These are phyloP conservation scores for Aphis gossypii DNA, from an alignment of 1,140 invertebrate genomes.

Conservation along the genomic window DNA sequence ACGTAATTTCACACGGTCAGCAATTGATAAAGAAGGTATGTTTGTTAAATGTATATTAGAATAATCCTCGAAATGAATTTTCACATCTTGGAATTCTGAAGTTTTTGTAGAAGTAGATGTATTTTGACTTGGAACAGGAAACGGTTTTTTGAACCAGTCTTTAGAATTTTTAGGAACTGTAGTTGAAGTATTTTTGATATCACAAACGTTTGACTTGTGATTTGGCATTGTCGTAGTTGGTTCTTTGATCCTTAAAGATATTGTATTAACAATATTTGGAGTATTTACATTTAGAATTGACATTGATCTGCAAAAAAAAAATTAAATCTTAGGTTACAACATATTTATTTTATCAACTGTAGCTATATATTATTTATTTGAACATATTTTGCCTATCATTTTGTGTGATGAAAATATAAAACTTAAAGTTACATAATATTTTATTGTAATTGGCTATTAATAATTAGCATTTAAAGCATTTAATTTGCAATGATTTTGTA, in stretches of 20 bases:
- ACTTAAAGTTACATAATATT: background rate
- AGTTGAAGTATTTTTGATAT: background rate
- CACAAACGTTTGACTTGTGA: background rate
- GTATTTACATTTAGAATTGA: background rate
- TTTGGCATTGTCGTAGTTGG: background rate
- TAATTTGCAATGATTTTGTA: too few relatives aligned
- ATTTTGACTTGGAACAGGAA: background rate
- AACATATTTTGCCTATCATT: background rate
- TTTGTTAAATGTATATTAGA: background rate
- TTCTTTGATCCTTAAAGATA: background rate
- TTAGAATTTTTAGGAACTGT: background rate
- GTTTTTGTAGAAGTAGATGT: background rate
- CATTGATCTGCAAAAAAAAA: background rate
- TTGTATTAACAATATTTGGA: background rate
- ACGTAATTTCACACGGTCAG: background rate
- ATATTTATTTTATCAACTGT: background rate
- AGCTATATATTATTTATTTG: background rate
- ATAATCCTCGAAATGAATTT: background rate
- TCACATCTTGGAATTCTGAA: background rate
- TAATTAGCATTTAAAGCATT: too few relatives aligned
- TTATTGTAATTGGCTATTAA: background rate
- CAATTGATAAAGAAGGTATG: background rate
- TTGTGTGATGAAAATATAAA: background rate
- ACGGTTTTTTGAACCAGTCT: background rate
- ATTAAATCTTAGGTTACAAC: background rate